phyloP scores from a whole-genome alignment of 2,797 vertebrate genomes.

The Xenops minutus region DNA sequence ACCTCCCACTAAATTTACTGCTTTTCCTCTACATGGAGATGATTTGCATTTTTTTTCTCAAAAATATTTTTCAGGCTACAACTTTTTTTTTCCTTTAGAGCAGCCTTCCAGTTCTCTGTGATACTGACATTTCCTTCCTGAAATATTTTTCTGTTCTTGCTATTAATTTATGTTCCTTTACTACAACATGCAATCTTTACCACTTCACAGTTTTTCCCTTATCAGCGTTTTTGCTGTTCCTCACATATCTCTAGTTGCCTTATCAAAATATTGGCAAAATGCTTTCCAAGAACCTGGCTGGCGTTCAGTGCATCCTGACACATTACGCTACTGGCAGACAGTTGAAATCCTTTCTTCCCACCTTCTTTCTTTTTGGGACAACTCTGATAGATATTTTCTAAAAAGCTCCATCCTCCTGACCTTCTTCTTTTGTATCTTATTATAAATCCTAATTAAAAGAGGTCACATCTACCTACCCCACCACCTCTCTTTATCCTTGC shows the following conservation, averaged over 20 bases:
- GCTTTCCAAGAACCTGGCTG: not conserved
- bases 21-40: not conserved
- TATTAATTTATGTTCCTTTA: not conserved
- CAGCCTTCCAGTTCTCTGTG: not conserved
- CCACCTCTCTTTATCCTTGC: not conserved
- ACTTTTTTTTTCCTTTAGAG: not conserved
- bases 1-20: not conserved
- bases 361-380: not conserved
- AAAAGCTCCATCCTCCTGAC: not conserved
- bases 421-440: not conserved
- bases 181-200: not conserved
- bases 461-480: not conserved
- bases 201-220: not conserved
- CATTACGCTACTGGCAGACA: not conserved
- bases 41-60: not conserved
- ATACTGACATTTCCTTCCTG: not conserved
- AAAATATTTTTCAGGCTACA: not conserved
- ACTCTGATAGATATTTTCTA: not conserved
- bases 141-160: not conserved
- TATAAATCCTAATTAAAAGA: not conserved
- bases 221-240: not conserved
- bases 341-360: not conserved
- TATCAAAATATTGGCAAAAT: constrained; percentile 12
- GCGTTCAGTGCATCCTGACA: not conserved
- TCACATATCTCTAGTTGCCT: not conserved